Base-by-base conservation (phyloP, 2,113 vertebrate species). In the Neotragus pygmaeus region DNA sequence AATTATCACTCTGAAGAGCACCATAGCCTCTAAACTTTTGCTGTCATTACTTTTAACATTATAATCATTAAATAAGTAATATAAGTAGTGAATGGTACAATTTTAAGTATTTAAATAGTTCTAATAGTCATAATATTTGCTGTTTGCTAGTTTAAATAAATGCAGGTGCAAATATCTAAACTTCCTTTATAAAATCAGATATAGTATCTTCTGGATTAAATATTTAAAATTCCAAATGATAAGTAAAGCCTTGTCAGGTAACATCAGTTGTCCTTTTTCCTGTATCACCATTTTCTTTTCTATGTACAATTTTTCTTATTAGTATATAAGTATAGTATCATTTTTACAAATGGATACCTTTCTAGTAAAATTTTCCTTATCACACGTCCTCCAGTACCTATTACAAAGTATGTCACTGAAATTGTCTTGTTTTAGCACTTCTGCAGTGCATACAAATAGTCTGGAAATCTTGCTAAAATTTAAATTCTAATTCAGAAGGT, bases 61-160 rank as follows among this genome's bases (percentile, higher is more conserved):
- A 55, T 70, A 27, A 88, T 95, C 78, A 87, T 86, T 97, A 89
- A 94, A 58, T 86, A 73, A 83, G 53, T 39, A 89, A 64, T 93
- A 91, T 45, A 95, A 94, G 82, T 96, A 94, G 82, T 96, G 78
- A 93, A 94, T 96, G 73, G 77, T 14, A 78, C 14, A 75, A 43
- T 90, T 93, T 77, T 73, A 95, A 92, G 45, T 82, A 86, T 91
- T 96, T 96, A 83, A 70, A 55, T 81, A 84, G n/a, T 86, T 93
- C 33, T 90, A 78, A 89, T 93, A 81, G 8, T 58, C 45, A 91
- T 86, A 88, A 39, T 81, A 70, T 77, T 90, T 97, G n/a, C 66
- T 81, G 82, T 84, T 70, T 93, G 2, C 45, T 88, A 80, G 16
- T 75, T 82, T 93, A 47, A 25, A 12, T 86, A 91, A 85, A 64